Conservation (phyloP, 2,113 vertebrate genomes). For the Rhinopomastus cyanomelas region DNA sequence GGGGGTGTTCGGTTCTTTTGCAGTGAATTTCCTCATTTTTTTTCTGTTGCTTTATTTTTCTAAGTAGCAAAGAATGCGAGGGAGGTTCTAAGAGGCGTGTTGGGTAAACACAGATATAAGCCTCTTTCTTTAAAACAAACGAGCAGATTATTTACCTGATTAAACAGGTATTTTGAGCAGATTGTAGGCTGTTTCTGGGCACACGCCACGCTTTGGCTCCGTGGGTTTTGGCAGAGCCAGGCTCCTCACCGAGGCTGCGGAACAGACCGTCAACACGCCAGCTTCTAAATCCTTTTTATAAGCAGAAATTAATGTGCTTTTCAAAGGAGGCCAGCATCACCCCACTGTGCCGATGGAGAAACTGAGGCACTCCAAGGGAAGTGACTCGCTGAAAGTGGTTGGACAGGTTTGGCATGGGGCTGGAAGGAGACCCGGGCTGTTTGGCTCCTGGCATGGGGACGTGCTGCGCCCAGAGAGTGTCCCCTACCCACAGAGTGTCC, state of each 20-base stretch:
- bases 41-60: slow-evolving; percentile 36
- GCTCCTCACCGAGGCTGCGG: not conserved
- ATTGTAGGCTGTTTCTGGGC: slow-evolving; percentile 38
- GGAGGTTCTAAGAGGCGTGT: slow-evolving; percentile 61
- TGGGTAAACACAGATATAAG: slow-evolving; percentile 58
- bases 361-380: slow-evolving; percentile 46
- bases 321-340: slow-evolving; percentile 32
- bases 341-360: slow-evolving; percentile 4
- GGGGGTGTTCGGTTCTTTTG: not conserved
- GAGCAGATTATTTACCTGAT: slow-evolving; percentile 68
- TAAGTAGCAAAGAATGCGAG: slow-evolving; percentile 56
- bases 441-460: not conserved
- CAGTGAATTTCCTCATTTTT: slow-evolving; percentile 43
- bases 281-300: slow-evolving; percentile 23
- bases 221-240: not conserved
- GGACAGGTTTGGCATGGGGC: slow-evolving; percentile 24
- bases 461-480: not conserved
- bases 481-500: too few species aligned
- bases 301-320: slow-evolving; percentile 20
- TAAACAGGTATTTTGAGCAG: slow-evolving; percentile 64
- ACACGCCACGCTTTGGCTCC: not conserved
- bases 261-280: not conserved
- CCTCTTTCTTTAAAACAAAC: slow-evolving; percentile 67
- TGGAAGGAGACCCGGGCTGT: slow-evolving; percentile 25
- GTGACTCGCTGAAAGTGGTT: not conserved